Evolutionary conservation across 2,888 invertebrate species (phyloP).

Genomic region (Heliconius cydno): DNA sequence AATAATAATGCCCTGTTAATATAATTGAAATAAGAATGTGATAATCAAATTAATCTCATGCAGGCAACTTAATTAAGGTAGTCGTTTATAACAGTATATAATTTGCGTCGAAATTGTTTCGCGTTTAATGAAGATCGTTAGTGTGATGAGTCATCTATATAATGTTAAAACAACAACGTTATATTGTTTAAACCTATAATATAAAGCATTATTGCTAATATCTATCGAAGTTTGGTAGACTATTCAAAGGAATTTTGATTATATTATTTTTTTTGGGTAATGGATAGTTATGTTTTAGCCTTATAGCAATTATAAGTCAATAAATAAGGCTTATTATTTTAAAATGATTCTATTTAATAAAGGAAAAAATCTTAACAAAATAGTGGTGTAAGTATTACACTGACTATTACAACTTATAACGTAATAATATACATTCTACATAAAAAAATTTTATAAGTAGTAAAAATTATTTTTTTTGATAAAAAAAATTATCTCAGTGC

Average conservation of each 20-base stretch:
- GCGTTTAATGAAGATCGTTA: slow-evolving; percentile 74
- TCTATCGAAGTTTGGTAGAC: neutral
- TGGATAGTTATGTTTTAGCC: neutral
- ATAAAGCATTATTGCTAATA: slow-evolving; percentile 42
- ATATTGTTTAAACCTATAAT: slow-evolving; percentile 80
- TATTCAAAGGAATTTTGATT: neutral
- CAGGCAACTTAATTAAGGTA: slow-evolving; percentile 77
- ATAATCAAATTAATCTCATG: slow-evolving; percentile 78
- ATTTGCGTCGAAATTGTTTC: slow-evolving; percentile 80
- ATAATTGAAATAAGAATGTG: slow-evolving; percentile 78
- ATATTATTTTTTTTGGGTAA: neutral
- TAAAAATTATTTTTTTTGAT: too few relatives aligned
- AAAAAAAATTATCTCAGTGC: too few relatives aligned
- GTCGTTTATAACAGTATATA: slow-evolving; percentile 75
- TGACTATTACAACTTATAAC: neutral
- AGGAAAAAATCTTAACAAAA: neutral
- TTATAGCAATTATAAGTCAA: neutral
- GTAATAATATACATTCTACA: too few relatives aligned
- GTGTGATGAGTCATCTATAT: slow-evolving; percentile 63
- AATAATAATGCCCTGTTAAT: slow-evolving; percentile 70
- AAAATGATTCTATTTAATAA: neutral
- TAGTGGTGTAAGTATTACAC: neutral
- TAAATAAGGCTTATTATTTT: neutral
- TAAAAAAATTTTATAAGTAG: too few relatives aligned
- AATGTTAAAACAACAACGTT: slow-evolving; percentile 66